A percentile compares a stretch with the other conserved stretches of the same genome.
These are phyloP conservation scores for Furnarius figulus DNA, from an alignment of 2,113 vertebrate genomes.

Conservation along the genomic window DNA sequence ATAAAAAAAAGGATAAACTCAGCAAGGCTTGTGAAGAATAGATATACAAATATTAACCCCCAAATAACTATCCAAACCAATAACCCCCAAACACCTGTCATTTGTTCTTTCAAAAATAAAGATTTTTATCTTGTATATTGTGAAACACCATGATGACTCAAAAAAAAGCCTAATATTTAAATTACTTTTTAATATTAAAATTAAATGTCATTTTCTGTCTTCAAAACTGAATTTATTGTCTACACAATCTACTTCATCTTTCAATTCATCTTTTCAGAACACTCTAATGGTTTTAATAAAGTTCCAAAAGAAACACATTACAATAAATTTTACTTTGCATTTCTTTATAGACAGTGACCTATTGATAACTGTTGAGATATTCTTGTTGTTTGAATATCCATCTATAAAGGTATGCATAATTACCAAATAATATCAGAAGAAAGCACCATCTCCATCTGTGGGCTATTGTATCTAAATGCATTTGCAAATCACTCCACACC, in stretches of 20 bases:
- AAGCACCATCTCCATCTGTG: constrained; percentile 40
- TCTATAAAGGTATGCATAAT: background rate
- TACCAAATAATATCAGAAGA: background rate
- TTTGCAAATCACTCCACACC: background rate
- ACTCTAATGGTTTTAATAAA: background rate
- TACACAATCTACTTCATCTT: background rate
- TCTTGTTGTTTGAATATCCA: background rate
- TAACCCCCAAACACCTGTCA: background rate
- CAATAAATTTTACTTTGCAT: background rate
- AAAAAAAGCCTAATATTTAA: background rate
- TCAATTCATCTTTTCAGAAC: background rate
- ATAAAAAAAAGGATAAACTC: constrained; percentile 28
- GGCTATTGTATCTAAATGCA: background rate
- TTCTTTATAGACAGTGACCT: background rate
- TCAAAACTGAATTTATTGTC: background rate
- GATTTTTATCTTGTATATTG: background rate
- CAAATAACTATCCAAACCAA: background rate
- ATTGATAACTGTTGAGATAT: background rate
- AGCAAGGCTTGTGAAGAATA: background rate
- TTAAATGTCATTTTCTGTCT: background rate
- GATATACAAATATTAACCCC: constrained; percentile 10
- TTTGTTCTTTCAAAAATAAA: background rate
- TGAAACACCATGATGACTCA: background rate
- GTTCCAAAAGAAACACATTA: background rate
- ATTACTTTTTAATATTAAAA: constrained; percentile 1